These are phyloP conservation scores for Eucera pruinosa DNA, from an alignment of 2,888 invertebrate species.

Conservation along the genomic window DNA sequence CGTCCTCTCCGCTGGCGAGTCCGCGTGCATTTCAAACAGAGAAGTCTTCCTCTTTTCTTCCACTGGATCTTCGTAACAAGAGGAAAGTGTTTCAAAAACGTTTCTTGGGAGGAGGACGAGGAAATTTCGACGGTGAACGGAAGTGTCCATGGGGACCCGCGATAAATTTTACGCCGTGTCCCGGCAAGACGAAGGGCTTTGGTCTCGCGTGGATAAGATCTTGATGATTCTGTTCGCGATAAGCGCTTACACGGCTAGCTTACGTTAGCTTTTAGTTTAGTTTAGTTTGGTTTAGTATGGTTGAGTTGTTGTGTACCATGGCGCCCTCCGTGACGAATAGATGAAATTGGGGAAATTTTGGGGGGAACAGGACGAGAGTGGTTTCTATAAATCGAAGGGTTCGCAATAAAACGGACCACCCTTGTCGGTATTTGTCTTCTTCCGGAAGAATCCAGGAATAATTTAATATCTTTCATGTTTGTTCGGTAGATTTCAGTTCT, in stretches of 20 bases:
- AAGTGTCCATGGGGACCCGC: constrained; percentile 19
- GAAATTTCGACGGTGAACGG: constrained; percentile 34
- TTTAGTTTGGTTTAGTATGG: constrained; percentile 6
- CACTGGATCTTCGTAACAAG: no score
- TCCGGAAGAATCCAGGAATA: no score
- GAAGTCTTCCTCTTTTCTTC: neutral
- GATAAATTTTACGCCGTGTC: constrained; percentile 40
- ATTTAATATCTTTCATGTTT: no score
- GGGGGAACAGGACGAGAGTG: neutral
- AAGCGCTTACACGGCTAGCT: constrained; percentile 10
- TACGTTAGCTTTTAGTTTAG: neutral
- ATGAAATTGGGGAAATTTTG: neutral
- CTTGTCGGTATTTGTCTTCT: no score
- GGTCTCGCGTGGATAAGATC: constrained; percentile 41
- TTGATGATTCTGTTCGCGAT: constrained; percentile 33
- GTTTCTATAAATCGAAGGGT: no score
- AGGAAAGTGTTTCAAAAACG: constrained; percentile 7
- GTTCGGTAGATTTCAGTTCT: no score
- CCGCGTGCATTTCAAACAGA: neutral
- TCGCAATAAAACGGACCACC: no score
- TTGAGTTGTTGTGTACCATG: neutral
- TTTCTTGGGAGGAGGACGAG: neutral
- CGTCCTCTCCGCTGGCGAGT: neutral
- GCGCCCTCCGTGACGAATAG: no score
- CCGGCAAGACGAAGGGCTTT: constrained; percentile 15